phyloP scores from a whole-genome alignment of 2,888 invertebrate genomes.

The Euzophera pinguis region DNA sequence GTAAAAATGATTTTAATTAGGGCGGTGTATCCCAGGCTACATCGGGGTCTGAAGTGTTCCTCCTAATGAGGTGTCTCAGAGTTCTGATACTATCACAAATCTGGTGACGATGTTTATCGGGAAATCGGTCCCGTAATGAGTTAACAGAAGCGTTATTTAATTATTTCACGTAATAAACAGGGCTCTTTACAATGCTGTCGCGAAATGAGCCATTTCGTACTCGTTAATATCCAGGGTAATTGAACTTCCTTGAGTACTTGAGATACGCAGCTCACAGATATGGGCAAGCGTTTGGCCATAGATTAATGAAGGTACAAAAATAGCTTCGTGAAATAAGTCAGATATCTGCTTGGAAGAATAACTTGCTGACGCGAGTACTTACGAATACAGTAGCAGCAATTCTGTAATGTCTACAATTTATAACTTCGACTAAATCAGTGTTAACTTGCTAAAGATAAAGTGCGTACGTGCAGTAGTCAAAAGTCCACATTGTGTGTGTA shows the following conservation, averaged over 20 bases:
- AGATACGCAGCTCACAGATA: conserved; percentile 22
- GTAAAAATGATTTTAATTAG: conserved; percentile 7
- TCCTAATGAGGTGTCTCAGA: conserved; percentile 12
- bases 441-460: conserved; percentile 49
- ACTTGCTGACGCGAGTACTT: too few relatives aligned
- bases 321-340: neutral
- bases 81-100: conserved; percentile 11
- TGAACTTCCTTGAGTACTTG: conserved; percentile 5
- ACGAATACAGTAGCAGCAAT: too few relatives aligned
- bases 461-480: conserved; percentile 40
- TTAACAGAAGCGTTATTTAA: conserved; percentile 7
- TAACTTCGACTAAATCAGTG: conserved; percentile 21
- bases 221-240: conserved; percentile 9
- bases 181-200: conserved; percentile 32
- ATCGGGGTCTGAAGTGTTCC: conserved; percentile 1
- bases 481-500: conserved; percentile 49
- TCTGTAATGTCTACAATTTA: neutral
- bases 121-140: conserved; percentile 7
- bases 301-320: neutral
- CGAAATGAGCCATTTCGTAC: conserved; percentile 18
- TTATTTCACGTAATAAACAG: conserved; percentile 33
- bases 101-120: conserved; percentile 7
- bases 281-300: conserved; percentile 25
- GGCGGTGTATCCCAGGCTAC: neutral
- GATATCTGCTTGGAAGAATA: neutral